Evolutionary conservation across 2,113 vertebrate genomes (phyloP).

Genomic region (Psophia crepitans): DNA sequence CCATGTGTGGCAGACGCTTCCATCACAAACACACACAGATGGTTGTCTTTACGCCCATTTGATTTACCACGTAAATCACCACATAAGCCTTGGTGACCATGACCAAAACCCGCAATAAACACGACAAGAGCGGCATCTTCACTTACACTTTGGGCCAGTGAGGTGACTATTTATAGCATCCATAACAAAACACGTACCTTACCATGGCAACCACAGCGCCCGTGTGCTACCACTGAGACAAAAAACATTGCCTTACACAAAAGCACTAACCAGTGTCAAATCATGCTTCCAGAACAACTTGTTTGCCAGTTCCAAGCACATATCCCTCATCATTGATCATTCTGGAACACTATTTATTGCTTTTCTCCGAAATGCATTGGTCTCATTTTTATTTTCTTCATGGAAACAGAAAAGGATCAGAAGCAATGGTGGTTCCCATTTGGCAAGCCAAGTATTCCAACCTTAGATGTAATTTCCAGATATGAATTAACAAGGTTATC

Average conservation of each 20-base stretch:
- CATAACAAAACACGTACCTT: constrained; percentile 17
- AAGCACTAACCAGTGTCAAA: not conserved
- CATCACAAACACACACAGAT: not conserved
- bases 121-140: not conserved
- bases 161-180: constrained; percentile 47
- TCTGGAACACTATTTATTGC: not conserved
- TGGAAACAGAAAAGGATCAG: not conserved
- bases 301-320: not conserved
- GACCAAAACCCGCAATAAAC: not conserved
- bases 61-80: not conserved
- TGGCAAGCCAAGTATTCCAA: not conserved
- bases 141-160: not conserved
- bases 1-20: not conserved
- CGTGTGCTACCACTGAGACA: not conserved
- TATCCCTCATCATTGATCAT: not conserved
- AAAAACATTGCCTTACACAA: not conserved
- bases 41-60: not conserved
- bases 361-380: not conserved
- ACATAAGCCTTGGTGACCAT: not conserved
- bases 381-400: not conserved
- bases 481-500: not conserved
- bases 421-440: not conserved
- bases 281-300: not conserved
- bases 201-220: constrained; percentile 54
- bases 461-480: not conserved